phyloP scores from a whole-genome alignment of 2,113 vertebrate species.

The Crotalus helleri region DNA sequence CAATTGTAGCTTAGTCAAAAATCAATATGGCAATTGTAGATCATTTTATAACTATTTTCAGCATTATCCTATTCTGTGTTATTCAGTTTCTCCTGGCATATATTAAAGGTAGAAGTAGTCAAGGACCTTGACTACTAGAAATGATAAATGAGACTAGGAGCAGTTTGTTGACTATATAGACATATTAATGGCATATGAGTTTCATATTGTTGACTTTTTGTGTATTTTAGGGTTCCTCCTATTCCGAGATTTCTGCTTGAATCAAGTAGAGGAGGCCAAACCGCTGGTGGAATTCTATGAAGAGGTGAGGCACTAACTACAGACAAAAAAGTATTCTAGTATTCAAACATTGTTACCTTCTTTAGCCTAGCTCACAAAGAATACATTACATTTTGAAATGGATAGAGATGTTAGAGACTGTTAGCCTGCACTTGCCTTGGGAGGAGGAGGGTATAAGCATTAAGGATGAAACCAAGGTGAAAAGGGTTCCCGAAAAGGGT shows the following conservation, averaged over 20 bases:
- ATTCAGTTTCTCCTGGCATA: not conserved
- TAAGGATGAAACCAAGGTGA: not conserved
- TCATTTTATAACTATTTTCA: not conserved
- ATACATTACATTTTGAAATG: not conserved
- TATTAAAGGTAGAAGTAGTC: not conserved
- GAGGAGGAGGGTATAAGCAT: not conserved
- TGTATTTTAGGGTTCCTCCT: constrained; percentile 70
- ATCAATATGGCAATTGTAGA: not conserved
- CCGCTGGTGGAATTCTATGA: constrained; percentile 76
- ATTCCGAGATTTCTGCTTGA: constrained; percentile 73
- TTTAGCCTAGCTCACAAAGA: not conserved
- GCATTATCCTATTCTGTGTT: not conserved
- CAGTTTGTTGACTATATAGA: not conserved
- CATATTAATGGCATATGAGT: not conserved
- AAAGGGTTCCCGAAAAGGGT: not conserved
- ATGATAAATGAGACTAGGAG: not conserved
- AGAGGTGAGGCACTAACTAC: constrained; percentile 60
- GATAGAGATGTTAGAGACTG: not conserved
- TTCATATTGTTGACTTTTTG: not conserved
- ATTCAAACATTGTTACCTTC: not conserved
- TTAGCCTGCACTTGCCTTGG: not conserved
- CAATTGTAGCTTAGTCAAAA: not conserved
- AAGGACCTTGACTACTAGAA: not conserved
- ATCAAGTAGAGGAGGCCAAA: constrained; percentile 73
- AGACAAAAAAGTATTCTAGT: not conserved